Base-by-base conservation (phyloP, 2,113 vertebrate genomes). In the Misgurnus mizolepis region DNA sequence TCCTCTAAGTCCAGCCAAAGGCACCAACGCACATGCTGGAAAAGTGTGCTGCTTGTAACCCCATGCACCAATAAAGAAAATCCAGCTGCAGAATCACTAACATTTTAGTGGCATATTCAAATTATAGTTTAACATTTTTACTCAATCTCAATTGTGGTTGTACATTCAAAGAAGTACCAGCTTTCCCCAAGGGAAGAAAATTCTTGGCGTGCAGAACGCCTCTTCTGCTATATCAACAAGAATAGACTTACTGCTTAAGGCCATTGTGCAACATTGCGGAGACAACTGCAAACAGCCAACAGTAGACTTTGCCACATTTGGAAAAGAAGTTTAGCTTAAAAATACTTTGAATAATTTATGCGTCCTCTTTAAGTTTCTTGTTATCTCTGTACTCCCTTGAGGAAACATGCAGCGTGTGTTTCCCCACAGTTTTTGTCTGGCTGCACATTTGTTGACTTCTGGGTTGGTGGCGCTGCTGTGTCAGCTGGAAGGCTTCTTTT, bases 401-500 rank as follows among this genome's bases (percentile, higher is more conserved):
- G 61, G 5, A 66, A 14, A 41, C 61, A 69, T 73, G 69, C 49
- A 55, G 60, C 7, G 53, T 15, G 11, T 70, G 45, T 62, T 15
- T 43, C 61, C 27, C 39, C 47, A 18, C 60, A 80, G 55, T 69
- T 15, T 76, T 41, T 72, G 61, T 70, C 72, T 79, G n/a, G 50
- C 58, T 15, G 34, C 62, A 41, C 74, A 66, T 65, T 65, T 76
- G 74, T 76, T 76, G 74, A 66, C 49, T 66, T 76, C 61, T 76
- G 61, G 74, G 61, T 76, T 66, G 61, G 62, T 66, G 74, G 74
- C 76, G 65, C 55, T 70, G 45, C 43, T 62, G 67, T 64, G 66
- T 55, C 47, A n/a, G 70, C 66, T 68, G 56, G 84, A 88, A 82
- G 82, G 76, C 68, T 78, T 69, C 66, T 45, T 79, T 76, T 62